These are phyloP conservation scores for Erythrolamprus reginae DNA, from an alignment of 2,113 vertebrate species.

Conservation along the genomic window DNA sequence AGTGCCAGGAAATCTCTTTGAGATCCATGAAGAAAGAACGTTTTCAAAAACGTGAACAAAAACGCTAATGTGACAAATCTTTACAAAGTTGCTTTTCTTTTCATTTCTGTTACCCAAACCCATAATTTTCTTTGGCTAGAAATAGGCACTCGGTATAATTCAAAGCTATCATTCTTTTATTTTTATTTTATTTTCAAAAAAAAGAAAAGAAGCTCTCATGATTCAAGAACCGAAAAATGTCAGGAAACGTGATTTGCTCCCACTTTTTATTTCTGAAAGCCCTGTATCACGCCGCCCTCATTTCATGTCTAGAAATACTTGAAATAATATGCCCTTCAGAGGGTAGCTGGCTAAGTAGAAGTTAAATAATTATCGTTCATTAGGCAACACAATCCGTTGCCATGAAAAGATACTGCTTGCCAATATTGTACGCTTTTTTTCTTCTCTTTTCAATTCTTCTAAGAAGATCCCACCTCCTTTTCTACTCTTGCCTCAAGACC, in stretches of 20 bases:
- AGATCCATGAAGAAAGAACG: neutral
- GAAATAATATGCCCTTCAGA: slow-evolving; percentile 43
- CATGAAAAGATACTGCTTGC: slow-evolving; percentile 40
- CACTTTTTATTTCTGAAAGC: slow-evolving; percentile 36
- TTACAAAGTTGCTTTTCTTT: neutral
- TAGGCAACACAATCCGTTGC: slow-evolving; percentile 44
- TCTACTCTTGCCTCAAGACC: too few relatives aligned
- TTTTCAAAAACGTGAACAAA: neutral
- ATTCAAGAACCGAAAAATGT: slow-evolving; percentile 31
- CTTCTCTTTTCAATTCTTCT: slow-evolving; percentile 22
- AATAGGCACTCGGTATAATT: slow-evolving; percentile 34
- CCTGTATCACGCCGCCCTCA: slow-evolving; percentile 28
- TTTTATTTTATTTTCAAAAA: neutral
- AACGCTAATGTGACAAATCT: slow-evolving; percentile 21
- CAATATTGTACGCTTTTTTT: slow-evolving; percentile 18
- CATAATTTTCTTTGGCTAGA: slow-evolving; percentile 31
- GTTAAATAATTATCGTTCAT: slow-evolving; percentile 45
- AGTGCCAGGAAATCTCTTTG: neutral
- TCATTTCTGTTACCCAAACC: slow-evolving; percentile 32
- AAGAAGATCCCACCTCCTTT: slow-evolving; percentile 5
- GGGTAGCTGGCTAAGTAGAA: neutral
- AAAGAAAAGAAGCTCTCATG: slow-evolving; percentile 10
- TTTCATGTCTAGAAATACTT: slow-evolving; percentile 44
- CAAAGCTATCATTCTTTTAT: slow-evolving; percentile 27
- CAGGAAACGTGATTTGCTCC: slow-evolving; percentile 41